Evolutionary conservation across 1,140 invertebrate species (phyloP), one percentile per base, ranked within the genome.

Genomic region (Drosophila bocki): DNA sequence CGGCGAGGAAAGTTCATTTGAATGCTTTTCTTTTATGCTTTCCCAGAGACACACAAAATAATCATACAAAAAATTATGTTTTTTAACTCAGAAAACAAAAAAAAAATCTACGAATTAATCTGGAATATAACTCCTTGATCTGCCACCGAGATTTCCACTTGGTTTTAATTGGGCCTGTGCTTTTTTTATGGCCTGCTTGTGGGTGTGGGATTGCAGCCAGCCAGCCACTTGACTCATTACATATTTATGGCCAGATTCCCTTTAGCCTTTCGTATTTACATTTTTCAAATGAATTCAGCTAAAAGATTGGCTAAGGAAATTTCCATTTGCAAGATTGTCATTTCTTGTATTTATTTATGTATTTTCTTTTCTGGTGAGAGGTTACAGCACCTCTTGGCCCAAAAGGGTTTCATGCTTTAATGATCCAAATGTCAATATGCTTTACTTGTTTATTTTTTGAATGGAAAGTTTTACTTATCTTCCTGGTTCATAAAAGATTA

Each of bases 21-120:
- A 87, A 88, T 75, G 83, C 81, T 88, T 88, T 88, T 84, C 84
- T 81, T 90, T 88, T 84, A 84, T 80, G 80, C 74, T 74, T 39
- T 56, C 53, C 51, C 41, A 35, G 69, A 86, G 78, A 86, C 82
- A 86, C 79, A 86, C 83, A 82, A 80, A 87, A 75, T 80, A 59
- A 61, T 70, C 45, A 44, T 41, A 47, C 33, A 71, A 60, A 62
- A 57, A 42, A 26, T 58, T n/a, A 33, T 12, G 29, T 33, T 33
- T 35, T 41, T 76, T 59, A 56, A 69, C 45, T 26, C 22, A 4
- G 7, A 15, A 48, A 57, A 80, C 63, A 69, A 45, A 41, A 33
- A 75, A 51, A 42, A 32, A 61, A 48, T 58, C 8, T 51, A 77
- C 17, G 67, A 58, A 60, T 72, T 72, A 72, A 72, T 72, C 48